These are phyloP conservation scores for Neofelis nebulosa DNA, from an alignment of 2,113 vertebrate species.

Conservation along the genomic window DNA sequence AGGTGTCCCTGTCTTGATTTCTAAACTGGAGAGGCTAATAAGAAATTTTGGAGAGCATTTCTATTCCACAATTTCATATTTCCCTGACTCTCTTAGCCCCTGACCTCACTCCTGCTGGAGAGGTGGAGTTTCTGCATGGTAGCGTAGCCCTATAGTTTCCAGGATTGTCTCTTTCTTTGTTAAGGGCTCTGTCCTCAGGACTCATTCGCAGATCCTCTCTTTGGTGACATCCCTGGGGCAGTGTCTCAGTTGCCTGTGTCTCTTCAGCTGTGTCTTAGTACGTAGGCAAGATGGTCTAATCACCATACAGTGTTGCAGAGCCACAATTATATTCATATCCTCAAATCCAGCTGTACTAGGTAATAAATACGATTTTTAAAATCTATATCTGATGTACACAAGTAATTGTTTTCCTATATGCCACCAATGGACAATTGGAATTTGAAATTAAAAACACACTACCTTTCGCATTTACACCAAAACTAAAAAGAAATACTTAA, in stretches of 20 bases:
- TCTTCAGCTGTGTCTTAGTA: not conserved
- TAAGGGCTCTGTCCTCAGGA: not conserved
- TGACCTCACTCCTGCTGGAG: not conserved
- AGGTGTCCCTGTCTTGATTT: not conserved
- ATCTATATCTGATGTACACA: not conserved
- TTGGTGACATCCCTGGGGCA: not conserved
- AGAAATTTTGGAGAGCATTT: not conserved
- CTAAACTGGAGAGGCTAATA: not conserved
- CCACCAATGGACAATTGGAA: not conserved
- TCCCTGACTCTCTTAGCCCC: not conserved
- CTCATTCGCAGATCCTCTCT: not conserved
- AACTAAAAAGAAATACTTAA: not conserved
- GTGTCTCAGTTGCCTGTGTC: not conserved
- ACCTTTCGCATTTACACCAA: not conserved
- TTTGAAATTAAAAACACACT: constrained; percentile 8
- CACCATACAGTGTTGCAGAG: not conserved
- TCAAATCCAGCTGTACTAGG: not conserved
- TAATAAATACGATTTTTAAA: not conserved
- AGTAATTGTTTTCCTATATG: not conserved
- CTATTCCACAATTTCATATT: not conserved
- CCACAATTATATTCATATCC: not conserved
- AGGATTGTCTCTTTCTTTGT: not conserved
- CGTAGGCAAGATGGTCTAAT: not conserved
- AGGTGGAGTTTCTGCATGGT: not conserved
- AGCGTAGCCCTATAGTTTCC: not conserved